Percentiles rank a stretch among this genome's conserved stretches.
These are phyloP conservation scores for Metellina segmentata DNA, from an alignment of 2,888 invertebrate species.

Conservation along the genomic window DNA sequence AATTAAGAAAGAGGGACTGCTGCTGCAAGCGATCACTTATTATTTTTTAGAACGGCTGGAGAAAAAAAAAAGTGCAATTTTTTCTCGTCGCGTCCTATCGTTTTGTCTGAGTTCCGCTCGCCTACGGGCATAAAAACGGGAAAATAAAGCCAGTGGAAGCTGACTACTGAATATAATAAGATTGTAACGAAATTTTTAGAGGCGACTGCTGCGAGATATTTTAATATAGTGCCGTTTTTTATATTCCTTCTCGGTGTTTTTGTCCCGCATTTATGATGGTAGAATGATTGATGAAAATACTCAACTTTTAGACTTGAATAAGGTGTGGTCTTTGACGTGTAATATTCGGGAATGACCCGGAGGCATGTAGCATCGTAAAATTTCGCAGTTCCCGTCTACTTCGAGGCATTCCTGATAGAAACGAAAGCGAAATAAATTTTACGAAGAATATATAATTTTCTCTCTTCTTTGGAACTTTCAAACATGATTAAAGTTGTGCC, in stretches of 20 bases:
- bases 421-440: neutral
- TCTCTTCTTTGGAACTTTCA: neutral
- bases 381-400: neutral
- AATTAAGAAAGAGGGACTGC: conserved; percentile 48
- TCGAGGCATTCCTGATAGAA: neutral
- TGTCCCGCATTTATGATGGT: neutral
- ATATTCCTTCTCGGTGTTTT: conserved; percentile 16
- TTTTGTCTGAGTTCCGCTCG: neutral
- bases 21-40: conserved; percentile 46
- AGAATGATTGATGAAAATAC: conserved; percentile 56
- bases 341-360: conserved; percentile 15
- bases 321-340: neutral
- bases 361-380: conserved; percentile 43
- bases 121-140: conserved; percentile 32
- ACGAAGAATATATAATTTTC: neutral
- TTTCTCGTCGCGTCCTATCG: conserved; percentile 1
- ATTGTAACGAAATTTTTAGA: conserved; percentile 32
- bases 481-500: neutral
- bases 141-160: conserved; percentile 33
- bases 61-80: conserved; percentile 49
- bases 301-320: conserved; percentile 37
- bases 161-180: conserved; percentile 40
- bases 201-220: conserved; percentile 23
- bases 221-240: conserved; percentile 5
- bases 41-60: conserved; percentile 24